phyloP scores from a whole-genome alignment of 2,113 vertebrate genomes.

The Tyrannus savana region DNA sequence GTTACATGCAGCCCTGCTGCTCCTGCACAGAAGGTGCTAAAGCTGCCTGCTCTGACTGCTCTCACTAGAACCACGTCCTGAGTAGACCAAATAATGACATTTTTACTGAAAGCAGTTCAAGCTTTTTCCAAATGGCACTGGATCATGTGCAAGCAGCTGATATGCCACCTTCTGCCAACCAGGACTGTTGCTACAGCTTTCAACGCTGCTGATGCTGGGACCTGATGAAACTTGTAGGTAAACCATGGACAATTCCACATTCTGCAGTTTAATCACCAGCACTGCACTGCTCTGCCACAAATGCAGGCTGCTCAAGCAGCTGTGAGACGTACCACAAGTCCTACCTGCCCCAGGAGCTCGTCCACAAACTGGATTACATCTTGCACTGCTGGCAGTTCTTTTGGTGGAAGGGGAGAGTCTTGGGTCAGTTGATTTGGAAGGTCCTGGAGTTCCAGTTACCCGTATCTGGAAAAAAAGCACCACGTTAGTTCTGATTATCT shows the following conservation, averaged over 20 bases:
- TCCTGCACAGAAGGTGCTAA: background rate
- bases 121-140: background rate
- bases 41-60: background rate
- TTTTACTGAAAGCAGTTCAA: background rate
- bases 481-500: background rate
- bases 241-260: background rate
- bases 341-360: background rate
- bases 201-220: background rate
- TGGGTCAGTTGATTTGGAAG: background rate
- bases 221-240: background rate
- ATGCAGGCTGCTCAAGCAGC: background rate
- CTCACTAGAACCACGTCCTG: background rate
- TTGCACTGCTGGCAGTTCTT: background rate
- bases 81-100: background rate
- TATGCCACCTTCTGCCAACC: background rate
- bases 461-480: background rate
- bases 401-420: background rate
- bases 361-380: background rate
- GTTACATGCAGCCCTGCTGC: background rate
- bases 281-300: background rate
- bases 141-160: background rate
- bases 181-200: background rate
- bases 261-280: background rate
- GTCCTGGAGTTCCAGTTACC: background rate
- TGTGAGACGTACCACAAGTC: background rate